Conservation (phyloP, 2,113 vertebrate genomes). For the Myanophis thanlyinensis region DNA sequence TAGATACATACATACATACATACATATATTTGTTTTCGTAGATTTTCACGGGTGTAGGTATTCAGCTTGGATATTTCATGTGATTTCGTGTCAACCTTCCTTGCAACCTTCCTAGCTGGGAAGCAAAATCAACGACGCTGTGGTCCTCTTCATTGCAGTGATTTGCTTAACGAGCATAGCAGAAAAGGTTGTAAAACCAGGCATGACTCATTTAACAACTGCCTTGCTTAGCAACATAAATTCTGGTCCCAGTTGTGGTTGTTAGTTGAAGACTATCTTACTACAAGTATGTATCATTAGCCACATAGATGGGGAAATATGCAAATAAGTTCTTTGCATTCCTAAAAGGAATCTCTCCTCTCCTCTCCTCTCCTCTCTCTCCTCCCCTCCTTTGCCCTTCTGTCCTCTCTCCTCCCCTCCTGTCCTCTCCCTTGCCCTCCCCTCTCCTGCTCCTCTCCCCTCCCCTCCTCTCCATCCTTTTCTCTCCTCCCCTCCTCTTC, state of each 20-base stretch:
- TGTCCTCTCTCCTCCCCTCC: accelerated
- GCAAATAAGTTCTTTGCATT: not conserved
- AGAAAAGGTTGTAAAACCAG: not conserved
- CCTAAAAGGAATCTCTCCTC: not conserved
- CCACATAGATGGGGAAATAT: not conserved
- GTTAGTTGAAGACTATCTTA: not conserved
- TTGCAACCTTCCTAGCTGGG: not conserved
- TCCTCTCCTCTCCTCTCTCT: not conserved
- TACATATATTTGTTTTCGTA: too few relatives aligned
- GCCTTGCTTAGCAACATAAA: not conserved
- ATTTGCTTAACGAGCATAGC: not conserved
- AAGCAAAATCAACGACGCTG: not conserved
- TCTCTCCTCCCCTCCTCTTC: accelerated
- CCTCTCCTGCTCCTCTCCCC: too few relatives aligned
- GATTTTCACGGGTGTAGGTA: too few relatives aligned
- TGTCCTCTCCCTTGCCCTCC: not conserved
- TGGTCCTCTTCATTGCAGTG: not conserved
- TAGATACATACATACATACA: too few relatives aligned
- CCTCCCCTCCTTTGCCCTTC: too few relatives aligned
- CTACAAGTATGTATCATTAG: not conserved
- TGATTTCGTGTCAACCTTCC: not conserved
- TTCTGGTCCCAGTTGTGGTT: not conserved
- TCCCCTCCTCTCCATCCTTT: too few relatives aligned
- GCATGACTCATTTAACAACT: not conserved
- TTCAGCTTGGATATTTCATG: not conserved